These are phyloP conservation scores for Apamea anceps DNA, from an alignment of 2,888 invertebrate genomes.

Conservation along the genomic window DNA sequence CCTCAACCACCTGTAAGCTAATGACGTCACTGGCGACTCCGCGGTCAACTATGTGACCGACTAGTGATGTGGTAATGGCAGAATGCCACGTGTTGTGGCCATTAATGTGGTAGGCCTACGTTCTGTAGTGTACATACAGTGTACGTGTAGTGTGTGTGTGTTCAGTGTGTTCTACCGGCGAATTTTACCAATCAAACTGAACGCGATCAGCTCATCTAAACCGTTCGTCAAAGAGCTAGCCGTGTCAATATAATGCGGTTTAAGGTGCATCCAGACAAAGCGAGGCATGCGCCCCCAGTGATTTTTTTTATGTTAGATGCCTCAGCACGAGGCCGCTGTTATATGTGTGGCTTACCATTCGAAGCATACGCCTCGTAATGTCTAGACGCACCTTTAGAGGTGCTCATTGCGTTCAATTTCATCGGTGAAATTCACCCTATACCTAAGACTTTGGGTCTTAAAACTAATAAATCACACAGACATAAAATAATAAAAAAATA, in stretches of 20 bases:
- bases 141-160: too few species aligned
- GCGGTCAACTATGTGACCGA: constrained; percentile 28
- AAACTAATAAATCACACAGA: neutral
- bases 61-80: constrained; percentile 37
- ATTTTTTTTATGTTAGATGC: too few species aligned
- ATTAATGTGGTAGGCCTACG: neutral
- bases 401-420: neutral
- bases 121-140: neutral
- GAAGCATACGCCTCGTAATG: too few species aligned
- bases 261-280: too few species aligned
- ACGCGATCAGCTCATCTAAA: neutral
- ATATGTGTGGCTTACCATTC: too few species aligned
- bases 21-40: constrained; percentile 16
- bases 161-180: neutral
- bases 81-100: constrained; percentile 26
- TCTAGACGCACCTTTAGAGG: neutral
- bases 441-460: neutral
- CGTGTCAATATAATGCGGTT: neutral
- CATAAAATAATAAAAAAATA: neutral
- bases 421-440: neutral
- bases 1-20: constrained; percentile 43
- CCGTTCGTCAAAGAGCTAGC: neutral
- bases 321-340: too few species aligned
- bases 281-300: too few species aligned
- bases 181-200: neutral